Conservation (phyloP, 2,888 invertebrate species). For the Agonopterix subpropinquella region DNA sequence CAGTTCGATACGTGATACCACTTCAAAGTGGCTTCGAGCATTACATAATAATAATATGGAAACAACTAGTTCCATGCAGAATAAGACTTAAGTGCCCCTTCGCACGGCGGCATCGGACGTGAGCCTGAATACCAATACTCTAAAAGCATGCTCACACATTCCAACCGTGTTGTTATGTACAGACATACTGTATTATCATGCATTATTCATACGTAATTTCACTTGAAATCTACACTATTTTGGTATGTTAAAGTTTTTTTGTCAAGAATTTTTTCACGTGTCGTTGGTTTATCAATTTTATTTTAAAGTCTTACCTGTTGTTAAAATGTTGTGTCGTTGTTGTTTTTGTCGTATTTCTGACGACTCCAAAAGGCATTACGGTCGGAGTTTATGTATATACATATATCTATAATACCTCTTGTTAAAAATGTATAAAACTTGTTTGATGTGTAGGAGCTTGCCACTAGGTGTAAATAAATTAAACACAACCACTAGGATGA, state of each 20-base stretch:
- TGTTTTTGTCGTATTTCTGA: too few relatives aligned
- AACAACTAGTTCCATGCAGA: conserved; percentile 14
- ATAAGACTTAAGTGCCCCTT: conserved; percentile 9
- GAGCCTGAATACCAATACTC: conserved; percentile 20
- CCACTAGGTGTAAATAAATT: too few relatives aligned
- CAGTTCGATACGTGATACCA: too few relatives aligned
- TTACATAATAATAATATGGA: neutral
- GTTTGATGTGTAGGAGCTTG: neutral
- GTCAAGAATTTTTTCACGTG: too few relatives aligned
- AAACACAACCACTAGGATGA: too few relatives aligned
- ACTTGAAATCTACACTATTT: neutral
- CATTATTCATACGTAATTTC: conserved; percentile 6
- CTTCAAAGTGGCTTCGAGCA: neutral
- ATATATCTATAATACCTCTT: too few relatives aligned
- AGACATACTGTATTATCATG: conserved; percentile 1
- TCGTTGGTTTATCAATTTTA: too few relatives aligned
- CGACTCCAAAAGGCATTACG: too few relatives aligned
- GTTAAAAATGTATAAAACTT: neutral
- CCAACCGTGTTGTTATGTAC: conserved; percentile 5
- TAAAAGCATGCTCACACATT: conserved; percentile 19
- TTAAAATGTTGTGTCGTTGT: too few relatives aligned
- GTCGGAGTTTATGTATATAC: too few relatives aligned
- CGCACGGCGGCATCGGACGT: conserved; percentile 11
- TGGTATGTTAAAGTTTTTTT: too few relatives aligned
- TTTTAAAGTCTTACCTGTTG: too few relatives aligned